A percentile compares a stretch with the other conserved stretches of the same genome.
Evolutionary conservation across 2,113 vertebrate genomes (phyloP).

Genomic region (Macrotus californicus): DNA sequence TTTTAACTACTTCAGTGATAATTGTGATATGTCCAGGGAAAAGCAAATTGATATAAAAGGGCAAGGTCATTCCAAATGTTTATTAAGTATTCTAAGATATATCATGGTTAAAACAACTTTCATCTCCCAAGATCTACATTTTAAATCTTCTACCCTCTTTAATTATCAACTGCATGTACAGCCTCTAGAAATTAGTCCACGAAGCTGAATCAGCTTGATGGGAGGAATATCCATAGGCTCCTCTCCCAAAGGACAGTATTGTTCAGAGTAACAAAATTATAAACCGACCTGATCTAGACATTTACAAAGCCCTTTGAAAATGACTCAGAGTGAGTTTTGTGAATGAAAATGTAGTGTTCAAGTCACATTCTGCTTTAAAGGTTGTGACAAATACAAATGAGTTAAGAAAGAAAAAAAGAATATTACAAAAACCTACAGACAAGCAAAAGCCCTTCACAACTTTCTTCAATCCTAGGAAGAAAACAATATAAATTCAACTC

Average conservation of each 20-base stretch:
- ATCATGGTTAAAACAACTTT: not conserved
- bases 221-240: not conserved
- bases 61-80: not conserved
- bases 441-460: not conserved
- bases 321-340: not conserved
- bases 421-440: not conserved
- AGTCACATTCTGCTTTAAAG: not conserved
- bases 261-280: not conserved
- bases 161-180: not conserved
- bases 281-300: not conserved
- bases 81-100: not conserved
- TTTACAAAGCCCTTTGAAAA: not conserved
- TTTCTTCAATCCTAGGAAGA: not conserved
- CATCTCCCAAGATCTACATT: not conserved
- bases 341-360: not conserved
- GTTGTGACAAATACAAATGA: not conserved
- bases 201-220: not conserved
- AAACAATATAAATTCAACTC: not conserved
- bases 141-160: not conserved
- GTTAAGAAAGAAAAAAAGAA: not conserved
- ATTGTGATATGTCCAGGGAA: not conserved
- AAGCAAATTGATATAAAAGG: not conserved
- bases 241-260: not conserved
- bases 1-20: not conserved
- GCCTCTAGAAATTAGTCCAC: not conserved